phyloP scores from a whole-genome alignment of 2,113 vertebrate species.

The Cygnus buccinator region DNA sequence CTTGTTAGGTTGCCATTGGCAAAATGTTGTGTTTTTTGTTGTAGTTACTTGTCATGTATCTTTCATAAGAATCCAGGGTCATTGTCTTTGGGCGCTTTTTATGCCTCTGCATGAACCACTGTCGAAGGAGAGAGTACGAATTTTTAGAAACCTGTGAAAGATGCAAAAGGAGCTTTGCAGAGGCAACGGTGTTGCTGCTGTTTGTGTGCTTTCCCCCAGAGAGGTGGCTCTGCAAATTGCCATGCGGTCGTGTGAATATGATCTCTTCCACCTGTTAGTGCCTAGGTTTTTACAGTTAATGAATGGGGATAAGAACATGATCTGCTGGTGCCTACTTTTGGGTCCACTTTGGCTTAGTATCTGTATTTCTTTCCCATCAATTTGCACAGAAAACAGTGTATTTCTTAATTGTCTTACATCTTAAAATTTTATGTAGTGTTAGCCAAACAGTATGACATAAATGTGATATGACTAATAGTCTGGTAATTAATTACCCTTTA shows the following conservation, averaged over 20 bases:
- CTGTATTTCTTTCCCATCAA: not conserved
- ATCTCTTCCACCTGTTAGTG: not conserved
- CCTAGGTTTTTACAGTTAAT: not conserved
- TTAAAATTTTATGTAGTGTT: not conserved
- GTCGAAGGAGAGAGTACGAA: not conserved
- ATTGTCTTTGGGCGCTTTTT: not conserved
- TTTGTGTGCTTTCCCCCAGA: not conserved
- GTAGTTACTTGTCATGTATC: not conserved
- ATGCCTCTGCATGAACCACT: not conserved
- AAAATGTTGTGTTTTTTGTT: not conserved
- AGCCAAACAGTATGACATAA: not conserved
- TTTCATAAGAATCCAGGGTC: not conserved
- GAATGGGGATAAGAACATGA: not conserved
- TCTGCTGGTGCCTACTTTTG: not conserved
- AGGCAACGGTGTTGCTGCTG: not conserved
- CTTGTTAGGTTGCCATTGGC: not conserved
- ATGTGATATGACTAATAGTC: not conserved
- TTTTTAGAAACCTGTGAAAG: not conserved
- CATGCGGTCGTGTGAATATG: not conserved
- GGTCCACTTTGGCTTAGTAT: not conserved
- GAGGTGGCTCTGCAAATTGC: not conserved
- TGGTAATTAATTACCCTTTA: not conserved
- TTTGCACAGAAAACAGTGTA: not conserved
- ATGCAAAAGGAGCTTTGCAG: conserved; percentile 33
- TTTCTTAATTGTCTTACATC: not conserved